Evolutionary conservation across 2,113 vertebrate genomes (phyloP).

Genomic region (Stomatorhinus ivindoensis): DNA sequence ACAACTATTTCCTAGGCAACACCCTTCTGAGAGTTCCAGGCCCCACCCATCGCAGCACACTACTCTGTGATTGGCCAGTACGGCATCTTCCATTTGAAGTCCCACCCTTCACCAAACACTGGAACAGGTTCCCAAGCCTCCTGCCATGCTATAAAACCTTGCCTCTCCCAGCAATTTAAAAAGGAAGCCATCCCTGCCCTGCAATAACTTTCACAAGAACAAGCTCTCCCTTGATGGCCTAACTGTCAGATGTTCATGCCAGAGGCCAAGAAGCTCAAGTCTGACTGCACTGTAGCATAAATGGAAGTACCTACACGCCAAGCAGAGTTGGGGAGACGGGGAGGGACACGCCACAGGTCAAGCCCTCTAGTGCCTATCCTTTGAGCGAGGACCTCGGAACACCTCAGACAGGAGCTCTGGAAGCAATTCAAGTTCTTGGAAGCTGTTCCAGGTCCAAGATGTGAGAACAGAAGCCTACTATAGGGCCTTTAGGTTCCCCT

Average conservation of each 20-base stretch:
- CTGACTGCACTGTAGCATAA: conserved; percentile 14
- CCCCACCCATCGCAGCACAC: background rate
- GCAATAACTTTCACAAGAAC: background rate
- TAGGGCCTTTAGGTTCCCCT: background rate
- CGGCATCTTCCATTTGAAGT: background rate
- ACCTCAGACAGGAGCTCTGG: background rate
- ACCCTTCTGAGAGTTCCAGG: background rate
- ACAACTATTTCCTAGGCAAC: background rate
- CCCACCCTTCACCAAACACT: background rate
- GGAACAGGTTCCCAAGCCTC: background rate
- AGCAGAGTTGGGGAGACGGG: background rate
- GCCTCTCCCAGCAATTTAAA: background rate
- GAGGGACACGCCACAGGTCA: background rate
- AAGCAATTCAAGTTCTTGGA: conserved; percentile 33
- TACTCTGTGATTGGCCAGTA: background rate
- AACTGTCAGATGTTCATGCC: conserved; percentile 26
- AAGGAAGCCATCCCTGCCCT: conserved; percentile 9
- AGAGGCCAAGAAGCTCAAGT: conserved; percentile 27
- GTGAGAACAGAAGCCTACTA: background rate
- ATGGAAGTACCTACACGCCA: background rate
- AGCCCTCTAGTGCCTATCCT: background rate
- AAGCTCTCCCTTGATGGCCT: conserved; percentile 35
- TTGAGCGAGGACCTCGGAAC: background rate
- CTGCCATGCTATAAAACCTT: background rate
- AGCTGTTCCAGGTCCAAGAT: background rate